Conservation (phyloP, 2,888 invertebrate genomes). For the Aspidapion aeneum region DNA sequence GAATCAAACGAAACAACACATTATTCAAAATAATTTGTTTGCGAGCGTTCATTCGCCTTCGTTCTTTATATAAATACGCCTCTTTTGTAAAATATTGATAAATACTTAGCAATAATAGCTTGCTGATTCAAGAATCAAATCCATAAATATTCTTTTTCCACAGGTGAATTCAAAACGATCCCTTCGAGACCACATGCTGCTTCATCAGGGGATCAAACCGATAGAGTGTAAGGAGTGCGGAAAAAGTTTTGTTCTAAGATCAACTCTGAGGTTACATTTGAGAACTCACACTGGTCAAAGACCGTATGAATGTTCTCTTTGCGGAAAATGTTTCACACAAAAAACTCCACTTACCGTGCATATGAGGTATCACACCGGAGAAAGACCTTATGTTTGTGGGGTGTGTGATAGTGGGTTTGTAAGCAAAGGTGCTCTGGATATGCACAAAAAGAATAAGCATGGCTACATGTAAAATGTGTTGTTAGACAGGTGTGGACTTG, state of each 20-base stretch:
- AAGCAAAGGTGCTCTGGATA: slow-evolving; percentile 35
- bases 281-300: slow-evolving; percentile 45
- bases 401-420: slow-evolving; percentile 37
- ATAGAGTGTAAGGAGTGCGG: slow-evolving; percentile 44
- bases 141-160: too few species aligned
- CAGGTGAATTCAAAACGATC: slow-evolving; percentile 31
- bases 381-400: slow-evolving; percentile 38
- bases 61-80: too few species aligned
- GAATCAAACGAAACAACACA: too few species aligned
- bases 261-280: slow-evolving; percentile 43
- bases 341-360: slow-evolving; percentile 37
- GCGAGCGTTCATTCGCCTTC: too few species aligned
- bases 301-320: slow-evolving; percentile 39
- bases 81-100: too few species aligned
- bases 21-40: too few species aligned
- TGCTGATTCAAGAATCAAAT: too few species aligned
- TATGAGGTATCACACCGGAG: slow-evolving; percentile 38
- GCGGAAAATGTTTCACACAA: slow-evolving; percentile 40
- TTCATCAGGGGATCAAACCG: slow-evolving; percentile 42
- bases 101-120: too few species aligned
- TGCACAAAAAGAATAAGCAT: slow-evolving; percentile 26
- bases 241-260: slow-evolving; percentile 42
- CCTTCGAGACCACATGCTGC: slow-evolving; percentile 42
- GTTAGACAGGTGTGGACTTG: slow-evolving; percentile 7
- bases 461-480: slow-evolving; percentile 4